Evolutionary conservation across 35 echinoderm and acorn worm species (phyloP).

Genomic region (Strongylocentrotus purpuratus): DNA sequence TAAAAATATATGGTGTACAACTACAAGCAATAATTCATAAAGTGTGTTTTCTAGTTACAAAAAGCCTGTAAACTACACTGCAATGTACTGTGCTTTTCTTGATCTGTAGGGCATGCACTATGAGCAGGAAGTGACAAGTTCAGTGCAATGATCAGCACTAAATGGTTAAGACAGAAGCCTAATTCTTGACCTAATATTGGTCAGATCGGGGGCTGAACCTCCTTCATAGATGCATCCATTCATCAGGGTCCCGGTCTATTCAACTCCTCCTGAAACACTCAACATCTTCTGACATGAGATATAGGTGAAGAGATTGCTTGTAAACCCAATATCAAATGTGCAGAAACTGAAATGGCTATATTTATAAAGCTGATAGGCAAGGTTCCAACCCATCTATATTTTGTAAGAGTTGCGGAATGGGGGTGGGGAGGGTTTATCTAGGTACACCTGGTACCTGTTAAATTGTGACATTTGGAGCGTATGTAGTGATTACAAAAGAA

Average conservation of each 20-base stretch:
- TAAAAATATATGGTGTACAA: too few relatives aligned
- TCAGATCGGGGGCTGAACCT: background rate
- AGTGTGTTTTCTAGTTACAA: too few relatives aligned
- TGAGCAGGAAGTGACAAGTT: background rate
- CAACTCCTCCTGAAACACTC: background rate
- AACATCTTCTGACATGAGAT: background rate
- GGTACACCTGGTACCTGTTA: too few relatives aligned
- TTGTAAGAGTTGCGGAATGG: background rate
- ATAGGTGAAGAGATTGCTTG: background rate
- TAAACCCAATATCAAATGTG: background rate
- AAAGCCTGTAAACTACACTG: too few relatives aligned
- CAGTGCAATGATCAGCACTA: background rate
- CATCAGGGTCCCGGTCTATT: too few relatives aligned
- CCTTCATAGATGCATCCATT: background rate
- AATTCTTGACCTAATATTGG: constrained; percentile 4
- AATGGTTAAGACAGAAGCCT: background rate
- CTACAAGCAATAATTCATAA: too few relatives aligned
- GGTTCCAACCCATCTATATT: background rate
- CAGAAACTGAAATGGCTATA: background rate
- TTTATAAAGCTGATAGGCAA: background rate
- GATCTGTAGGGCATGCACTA: background rate
- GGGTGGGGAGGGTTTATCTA: background rate
- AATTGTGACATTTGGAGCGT: too few relatives aligned
- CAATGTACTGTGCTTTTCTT: too few relatives aligned
- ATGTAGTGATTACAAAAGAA: too few relatives aligned